Evolutionary conservation across 2,888 invertebrate genomes (phyloP), one percentile per base, ranked within the genome.

Genomic region (Subacronicta megacephala): DNA sequence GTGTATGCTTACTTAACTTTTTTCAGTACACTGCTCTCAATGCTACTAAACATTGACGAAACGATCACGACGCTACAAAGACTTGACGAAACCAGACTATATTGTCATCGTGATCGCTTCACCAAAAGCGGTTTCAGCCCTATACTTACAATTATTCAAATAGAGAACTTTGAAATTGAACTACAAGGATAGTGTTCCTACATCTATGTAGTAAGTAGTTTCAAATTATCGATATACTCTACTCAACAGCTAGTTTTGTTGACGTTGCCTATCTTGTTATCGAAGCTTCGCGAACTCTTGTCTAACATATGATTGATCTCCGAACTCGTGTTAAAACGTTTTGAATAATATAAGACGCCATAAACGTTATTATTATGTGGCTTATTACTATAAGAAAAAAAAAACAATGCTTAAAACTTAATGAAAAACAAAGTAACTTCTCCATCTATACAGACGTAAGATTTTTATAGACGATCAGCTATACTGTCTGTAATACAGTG

Each of bases 211-310:
- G 40, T 59, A 51, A 31, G 52, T 60, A 56, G 40, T 49, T 31
- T 31, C 35, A 54, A 18, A 44, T 40, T 46, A 68, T 47, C 49
- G 50, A 70, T 65, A 65, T 51, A 58, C 50, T 40, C 49, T 73
- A 49, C 15, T 17, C 10, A 37, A 52, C 58, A 49, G 49, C 38
- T 44, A 16, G 36, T n/a, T 33, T 13, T n/a, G 37, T 18, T 68
- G 40, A 38, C 50, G 26, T 26, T 45, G 36, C 15, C 38, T 41
- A 9, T 45, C 65, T 66, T 64, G 71, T 70, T 52, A 58, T 51
- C 18, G 65, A 66, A 66, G 66, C 66, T 66, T 66, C 71, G 66
- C 49, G 20, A 36, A 13, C 9, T 29, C 4, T 3, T 26, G n/a
- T 29, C 23, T 40, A 33, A 18, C n/a, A 33, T n/a, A n/a, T n/a